Evolutionary conservation across 2,113 vertebrate genomes (phyloP), one percentile per base, ranked within the genome.

Genomic region (Genyomyrus donnyi): DNA sequence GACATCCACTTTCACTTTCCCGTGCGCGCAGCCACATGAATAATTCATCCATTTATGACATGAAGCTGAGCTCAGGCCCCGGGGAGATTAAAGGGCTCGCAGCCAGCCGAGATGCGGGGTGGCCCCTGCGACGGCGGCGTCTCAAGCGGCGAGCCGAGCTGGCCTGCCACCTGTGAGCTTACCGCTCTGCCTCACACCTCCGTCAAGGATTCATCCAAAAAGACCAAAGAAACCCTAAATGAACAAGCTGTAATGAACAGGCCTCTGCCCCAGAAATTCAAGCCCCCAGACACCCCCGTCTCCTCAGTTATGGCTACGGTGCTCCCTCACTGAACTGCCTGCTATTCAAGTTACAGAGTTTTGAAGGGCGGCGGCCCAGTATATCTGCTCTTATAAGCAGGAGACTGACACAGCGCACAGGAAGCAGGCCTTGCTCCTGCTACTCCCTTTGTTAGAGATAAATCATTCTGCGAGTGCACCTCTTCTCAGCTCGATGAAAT

Each of bases 401-500:
- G 24, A 31, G 80, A 31, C 50, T 15, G 42, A 48, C 46, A 11
- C 53, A 19, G 13, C 3, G 8, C 27, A 27, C 35, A 19, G n/a
- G 35, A 62, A 66, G 24, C 89, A 35, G 17, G 6, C 53, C 9
- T 7, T 56, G 15, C n/a, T 52, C 11, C 49, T 27, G 49, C 17
- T 31, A 46, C 77, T 45, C 24, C 50, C 80, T 62, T 89, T 85
- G 80, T 58, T 62, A 39, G 19, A 80, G 49, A 45, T 58, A 46
- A 56, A 3, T 39, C 39, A 6, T 58, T 89, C 35, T 53, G 49
- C 77, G 56, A 56, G 90, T 21, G 24, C 85, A 85, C 70, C 88
- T 80, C 49, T 56, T 49, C 88, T 52, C 50, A 77, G 85, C 91
- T 62, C 88, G 89, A 90, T 89, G 89, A 88, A 90, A 90, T 90